Conservation (phyloP, 1,140 invertebrate genomes). For the Aphis gossypii region DNA sequence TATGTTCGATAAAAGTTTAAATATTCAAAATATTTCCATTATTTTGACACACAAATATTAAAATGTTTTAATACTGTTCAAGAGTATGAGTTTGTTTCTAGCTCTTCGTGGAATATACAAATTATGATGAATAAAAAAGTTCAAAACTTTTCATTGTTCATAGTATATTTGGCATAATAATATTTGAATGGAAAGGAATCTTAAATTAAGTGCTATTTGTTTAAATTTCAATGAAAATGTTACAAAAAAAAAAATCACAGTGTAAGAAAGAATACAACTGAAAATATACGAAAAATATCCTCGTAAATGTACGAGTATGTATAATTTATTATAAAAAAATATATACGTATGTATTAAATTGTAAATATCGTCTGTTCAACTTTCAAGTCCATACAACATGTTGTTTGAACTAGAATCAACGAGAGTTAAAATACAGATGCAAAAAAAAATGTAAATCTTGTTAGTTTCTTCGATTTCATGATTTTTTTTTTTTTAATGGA, state of each 20-base stretch:
- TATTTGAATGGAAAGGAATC: not conserved
- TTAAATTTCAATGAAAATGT: not conserved
- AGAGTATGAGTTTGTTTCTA: not conserved
- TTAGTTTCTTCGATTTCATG: not conserved
- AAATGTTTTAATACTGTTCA: not conserved
- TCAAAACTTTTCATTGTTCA: not conserved
- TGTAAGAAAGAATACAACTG: not conserved
- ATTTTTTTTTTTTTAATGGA: not conserved
- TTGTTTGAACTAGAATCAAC: not conserved
- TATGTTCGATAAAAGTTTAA: not conserved
- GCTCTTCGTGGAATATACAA: not conserved
- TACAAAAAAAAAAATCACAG: not conserved
- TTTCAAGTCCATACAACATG: not conserved
- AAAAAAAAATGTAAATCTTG: conserved; percentile 8
- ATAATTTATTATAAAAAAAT: not conserved
- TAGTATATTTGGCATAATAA: not conserved
- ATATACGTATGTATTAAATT: not conserved
- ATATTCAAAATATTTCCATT: not conserved
- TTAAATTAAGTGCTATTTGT: not conserved
- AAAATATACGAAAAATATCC: not conserved
- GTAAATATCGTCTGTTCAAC: not conserved
- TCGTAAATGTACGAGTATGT: not conserved
- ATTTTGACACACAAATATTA: not conserved
- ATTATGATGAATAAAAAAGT: not conserved
- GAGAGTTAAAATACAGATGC: not conserved